A percentile compares a stretch with the other conserved stretches of the same genome.
Conservation (phyloP, 2,113 vertebrate genomes). For the Malurus elegans region DNA sequence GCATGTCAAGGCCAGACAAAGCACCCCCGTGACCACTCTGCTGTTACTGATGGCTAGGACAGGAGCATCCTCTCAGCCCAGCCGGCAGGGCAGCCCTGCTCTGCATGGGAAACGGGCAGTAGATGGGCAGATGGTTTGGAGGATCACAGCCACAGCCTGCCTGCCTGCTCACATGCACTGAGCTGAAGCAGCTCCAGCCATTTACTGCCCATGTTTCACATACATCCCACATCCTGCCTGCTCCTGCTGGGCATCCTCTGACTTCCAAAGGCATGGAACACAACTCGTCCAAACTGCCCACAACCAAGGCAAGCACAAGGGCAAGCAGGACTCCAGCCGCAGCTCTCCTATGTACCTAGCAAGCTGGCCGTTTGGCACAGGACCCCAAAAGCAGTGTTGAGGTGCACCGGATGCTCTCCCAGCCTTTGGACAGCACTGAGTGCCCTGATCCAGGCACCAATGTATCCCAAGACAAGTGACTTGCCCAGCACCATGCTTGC, state of each 20-base stretch:
- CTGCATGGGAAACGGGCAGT: neutral
- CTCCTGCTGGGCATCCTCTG: neutral
- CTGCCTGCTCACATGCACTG: neutral
- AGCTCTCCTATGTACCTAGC: neutral
- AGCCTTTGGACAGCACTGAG: neutral
- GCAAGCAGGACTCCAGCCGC: accelerated
- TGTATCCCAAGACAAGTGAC: accelerated
- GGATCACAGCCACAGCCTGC: neutral
- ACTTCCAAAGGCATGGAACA: neutral
- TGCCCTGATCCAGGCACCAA: accelerated
- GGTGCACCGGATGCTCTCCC: neutral
- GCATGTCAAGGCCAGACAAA: neutral
- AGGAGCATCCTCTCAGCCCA: neutral
- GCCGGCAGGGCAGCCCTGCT: neutral
- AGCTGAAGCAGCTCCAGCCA: neutral
- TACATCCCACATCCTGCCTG: neutral
- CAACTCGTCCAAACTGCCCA: neutral
- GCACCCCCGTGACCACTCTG: neutral
- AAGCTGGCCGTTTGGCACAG: neutral
- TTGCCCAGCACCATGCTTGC: accelerated
- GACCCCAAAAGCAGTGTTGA: neutral
- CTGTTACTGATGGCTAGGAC: neutral
- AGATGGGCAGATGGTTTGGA: neutral
- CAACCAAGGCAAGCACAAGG: accelerated
- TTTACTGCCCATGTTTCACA: neutral